phyloP scores from a whole-genome alignment of 2,888 invertebrate species.

The Cheiracanthium punctorium region DNA sequence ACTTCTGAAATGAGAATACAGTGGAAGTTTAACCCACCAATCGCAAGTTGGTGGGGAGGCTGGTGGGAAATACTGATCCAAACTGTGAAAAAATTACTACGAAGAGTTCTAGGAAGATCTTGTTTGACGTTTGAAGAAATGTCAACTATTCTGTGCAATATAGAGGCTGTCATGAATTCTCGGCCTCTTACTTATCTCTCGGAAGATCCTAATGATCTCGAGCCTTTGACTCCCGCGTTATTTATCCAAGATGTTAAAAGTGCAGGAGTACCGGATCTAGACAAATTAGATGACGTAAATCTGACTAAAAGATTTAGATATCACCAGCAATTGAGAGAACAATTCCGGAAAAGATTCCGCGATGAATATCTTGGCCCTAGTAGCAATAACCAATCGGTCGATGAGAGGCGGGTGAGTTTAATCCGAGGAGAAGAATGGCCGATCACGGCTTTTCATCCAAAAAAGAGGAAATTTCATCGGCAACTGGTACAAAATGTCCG shows the following conservation, averaged over 20 bases:
- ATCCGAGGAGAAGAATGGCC: too few species aligned
- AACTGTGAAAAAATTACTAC: background rate
- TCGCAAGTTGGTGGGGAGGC: background rate
- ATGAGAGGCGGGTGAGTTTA: too few species aligned
- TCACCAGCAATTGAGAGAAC: too few species aligned
- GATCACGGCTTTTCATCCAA: too few species aligned
- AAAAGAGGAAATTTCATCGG: too few species aligned
- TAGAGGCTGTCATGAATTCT: constrained; percentile 74
- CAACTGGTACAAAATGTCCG: too few species aligned
- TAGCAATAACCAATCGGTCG: too few species aligned
- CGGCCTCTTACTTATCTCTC: constrained; percentile 75
- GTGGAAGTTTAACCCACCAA: constrained; percentile 8
- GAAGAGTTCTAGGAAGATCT: background rate
- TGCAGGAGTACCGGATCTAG: constrained; percentile 6
- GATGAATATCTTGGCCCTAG: too few species aligned
- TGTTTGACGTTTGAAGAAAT: constrained; percentile 6
- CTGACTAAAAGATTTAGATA: too few species aligned
- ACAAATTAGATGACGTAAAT: background rate
- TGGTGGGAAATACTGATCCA: constrained; percentile 8
- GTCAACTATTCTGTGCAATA: constrained; percentile 73
- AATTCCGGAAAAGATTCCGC: too few species aligned
- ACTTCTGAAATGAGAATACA: background rate
- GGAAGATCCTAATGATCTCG: constrained; percentile 70
- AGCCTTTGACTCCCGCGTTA: constrained; percentile 1
- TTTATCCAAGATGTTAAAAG: background rate